Conservation (phyloP, 1,140 invertebrate species). For the Drosophila mayri region DNA sequence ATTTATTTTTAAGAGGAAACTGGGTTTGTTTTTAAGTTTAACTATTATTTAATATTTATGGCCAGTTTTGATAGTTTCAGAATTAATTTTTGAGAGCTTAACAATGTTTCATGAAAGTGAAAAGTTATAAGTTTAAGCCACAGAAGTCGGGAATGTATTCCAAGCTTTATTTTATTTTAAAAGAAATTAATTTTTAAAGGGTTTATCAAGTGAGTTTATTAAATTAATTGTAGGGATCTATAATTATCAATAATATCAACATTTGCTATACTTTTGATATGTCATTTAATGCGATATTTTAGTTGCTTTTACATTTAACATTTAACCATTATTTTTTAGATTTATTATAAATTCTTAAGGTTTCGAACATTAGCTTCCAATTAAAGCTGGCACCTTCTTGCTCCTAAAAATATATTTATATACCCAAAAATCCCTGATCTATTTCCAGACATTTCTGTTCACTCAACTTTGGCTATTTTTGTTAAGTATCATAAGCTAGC, state of each 20-base stretch:
- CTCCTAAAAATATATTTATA: not conserved
- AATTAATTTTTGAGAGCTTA: not conserved
- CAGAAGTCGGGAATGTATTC: slow-evolving; percentile 4
- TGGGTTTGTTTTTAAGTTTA: not conserved
- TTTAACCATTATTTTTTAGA: not conserved
- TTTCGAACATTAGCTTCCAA: not conserved
- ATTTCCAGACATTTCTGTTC: not conserved
- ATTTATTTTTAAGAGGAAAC: not conserved
- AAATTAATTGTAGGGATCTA: too few species aligned
- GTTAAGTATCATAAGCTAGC: slow-evolving; percentile 1
- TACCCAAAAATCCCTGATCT: not conserved
- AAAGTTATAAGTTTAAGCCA: too few species aligned
- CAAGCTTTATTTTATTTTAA: not conserved
- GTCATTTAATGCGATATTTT: too few species aligned
- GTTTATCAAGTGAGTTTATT: not conserved
- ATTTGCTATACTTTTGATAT: not conserved
- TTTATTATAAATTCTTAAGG: not conserved
- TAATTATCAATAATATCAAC: too few species aligned
- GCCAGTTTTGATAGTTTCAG: not conserved
- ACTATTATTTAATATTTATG: not conserved
- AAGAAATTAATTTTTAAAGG: not conserved
- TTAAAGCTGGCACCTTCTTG: not conserved
- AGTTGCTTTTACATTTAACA: too few species aligned
- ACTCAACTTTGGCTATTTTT: slow-evolving; percentile 8
- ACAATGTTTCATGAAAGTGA: not conserved